phyloP scores from a whole-genome alignment of 2,113 vertebrate genomes.

The Python bivittatus region DNA sequence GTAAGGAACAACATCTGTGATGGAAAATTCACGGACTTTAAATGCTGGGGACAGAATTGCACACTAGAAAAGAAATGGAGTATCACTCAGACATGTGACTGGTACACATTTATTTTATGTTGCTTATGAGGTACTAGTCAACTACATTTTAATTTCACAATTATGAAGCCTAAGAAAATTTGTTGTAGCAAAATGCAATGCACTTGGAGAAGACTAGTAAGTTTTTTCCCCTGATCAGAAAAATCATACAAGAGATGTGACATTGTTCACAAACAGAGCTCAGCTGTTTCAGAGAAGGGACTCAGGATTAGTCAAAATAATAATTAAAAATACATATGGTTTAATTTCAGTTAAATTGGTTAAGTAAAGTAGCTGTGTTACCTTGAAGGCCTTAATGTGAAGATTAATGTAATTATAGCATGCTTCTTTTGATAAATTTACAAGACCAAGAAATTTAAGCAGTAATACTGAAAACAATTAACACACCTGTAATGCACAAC shows the following conservation, averaged over 20 bases:
- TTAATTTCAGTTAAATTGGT: background rate
- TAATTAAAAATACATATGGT: background rate
- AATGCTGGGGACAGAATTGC: slow-evolving; percentile 96
- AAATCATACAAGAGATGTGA: background rate
- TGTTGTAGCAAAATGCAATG: background rate
- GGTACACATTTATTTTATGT: slow-evolving; percentile 9
- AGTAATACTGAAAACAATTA: slow-evolving; percentile 10
- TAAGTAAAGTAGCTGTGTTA: background rate
- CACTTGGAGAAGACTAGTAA: background rate
- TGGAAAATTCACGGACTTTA: slow-evolving; percentile 96
- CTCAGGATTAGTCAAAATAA: background rate
- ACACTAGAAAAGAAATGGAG: slow-evolving; percentile 78
- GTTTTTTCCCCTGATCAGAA: background rate
- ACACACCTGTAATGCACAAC: slow-evolving; percentile 90
- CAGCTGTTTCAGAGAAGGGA: background rate
- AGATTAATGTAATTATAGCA: background rate
- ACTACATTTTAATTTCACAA: background rate
- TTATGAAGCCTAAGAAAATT: background rate
- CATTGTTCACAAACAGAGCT: slow-evolving; percentile 10
- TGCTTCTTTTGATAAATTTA: slow-evolving; percentile 17
- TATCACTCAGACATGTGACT: background rate
- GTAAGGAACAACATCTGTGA: slow-evolving; percentile 92
- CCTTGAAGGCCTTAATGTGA: background rate
- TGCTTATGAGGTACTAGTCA: background rate
- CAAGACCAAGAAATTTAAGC: slow-evolving; percentile 1